phyloP scores from a whole-genome alignment of 2,888 invertebrate genomes.

The Eupithecia abbreviata region DNA sequence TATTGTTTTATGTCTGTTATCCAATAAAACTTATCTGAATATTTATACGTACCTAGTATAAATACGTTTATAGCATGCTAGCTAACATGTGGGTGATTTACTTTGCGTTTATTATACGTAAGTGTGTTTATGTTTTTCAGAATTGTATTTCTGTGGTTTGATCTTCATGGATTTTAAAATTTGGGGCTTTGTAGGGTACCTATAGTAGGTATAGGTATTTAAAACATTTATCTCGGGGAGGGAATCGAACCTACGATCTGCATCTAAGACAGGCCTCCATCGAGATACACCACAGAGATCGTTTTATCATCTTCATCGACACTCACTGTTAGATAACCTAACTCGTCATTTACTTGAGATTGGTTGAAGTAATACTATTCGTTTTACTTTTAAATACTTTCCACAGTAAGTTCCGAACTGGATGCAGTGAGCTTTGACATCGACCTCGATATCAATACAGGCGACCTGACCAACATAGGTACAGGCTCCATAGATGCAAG shows the following conservation, averaged over 20 bases:
- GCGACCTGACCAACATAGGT: background rate
- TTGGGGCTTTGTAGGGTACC: background rate
- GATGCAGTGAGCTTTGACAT: background rate
- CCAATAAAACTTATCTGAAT: background rate
- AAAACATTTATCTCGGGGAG: background rate
- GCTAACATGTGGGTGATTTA: conserved; percentile 5
- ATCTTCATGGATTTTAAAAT: background rate
- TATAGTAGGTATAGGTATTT: background rate
- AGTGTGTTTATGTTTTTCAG: background rate
- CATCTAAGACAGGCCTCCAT: background rate
- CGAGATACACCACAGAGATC: background rate
- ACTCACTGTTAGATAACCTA: background rate
- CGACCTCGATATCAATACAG: background rate
- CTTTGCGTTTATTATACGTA: conserved; percentile 7
- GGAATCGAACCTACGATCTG: background rate
- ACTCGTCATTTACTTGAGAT: background rate
- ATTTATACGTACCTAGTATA: background rate
- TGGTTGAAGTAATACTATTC: background rate
- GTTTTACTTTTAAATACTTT: background rate
- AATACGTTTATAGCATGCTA: background rate
- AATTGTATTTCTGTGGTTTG: background rate
- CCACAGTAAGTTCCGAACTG: background rate
- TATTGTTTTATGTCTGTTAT: background rate
- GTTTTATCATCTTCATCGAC: background rate
- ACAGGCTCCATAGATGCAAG: background rate